Conservation (phyloP, 2,888 invertebrate species). For the Melipona bicolor region DNA sequence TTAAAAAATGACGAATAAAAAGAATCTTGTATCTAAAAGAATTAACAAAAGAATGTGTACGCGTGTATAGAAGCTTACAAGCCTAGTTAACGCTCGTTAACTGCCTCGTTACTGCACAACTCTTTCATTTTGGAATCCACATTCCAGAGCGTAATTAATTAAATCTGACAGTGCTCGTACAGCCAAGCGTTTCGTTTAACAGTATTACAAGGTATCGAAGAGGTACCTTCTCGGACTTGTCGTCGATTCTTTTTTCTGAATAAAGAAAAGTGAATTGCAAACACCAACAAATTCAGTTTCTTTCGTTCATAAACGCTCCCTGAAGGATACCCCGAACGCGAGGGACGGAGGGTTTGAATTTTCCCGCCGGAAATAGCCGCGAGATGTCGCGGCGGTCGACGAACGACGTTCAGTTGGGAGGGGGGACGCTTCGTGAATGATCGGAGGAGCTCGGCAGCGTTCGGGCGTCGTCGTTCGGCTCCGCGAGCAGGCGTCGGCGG, state of each 20-base stretch:
- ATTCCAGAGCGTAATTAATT: conserved; percentile 70
- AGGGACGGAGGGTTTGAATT: neutral
- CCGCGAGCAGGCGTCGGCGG: conserved; percentile 57
- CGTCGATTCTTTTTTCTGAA: conserved; percentile 25
- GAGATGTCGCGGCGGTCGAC: neutral
- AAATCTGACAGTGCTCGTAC: conserved; percentile 67
- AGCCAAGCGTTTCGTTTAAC: conserved; percentile 70
- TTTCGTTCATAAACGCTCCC: neutral
- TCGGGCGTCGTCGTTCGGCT: conserved; percentile 31
- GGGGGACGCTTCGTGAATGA: neutral
- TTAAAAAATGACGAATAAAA: neutral
- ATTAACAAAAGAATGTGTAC: neutral
- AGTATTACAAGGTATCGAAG: conserved; percentile 69
- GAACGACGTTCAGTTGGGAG: too few relatives aligned
- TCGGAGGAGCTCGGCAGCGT: conserved; percentile 7
- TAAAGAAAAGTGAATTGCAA: conserved; percentile 31
- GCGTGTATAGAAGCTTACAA: conserved; percentile 18
- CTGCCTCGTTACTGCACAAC: too few relatives aligned
- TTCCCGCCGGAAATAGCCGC: neutral
- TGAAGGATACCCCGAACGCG: too few relatives aligned
- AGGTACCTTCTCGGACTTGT: conserved; percentile 27
- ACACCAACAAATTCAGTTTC: neutral
- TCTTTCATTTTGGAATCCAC: conserved; percentile 64
- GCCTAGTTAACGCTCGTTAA: neutral
- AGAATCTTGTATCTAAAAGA: neutral